These are phyloP conservation scores for Columba livia DNA, from an alignment of 2,113 vertebrate species.

Conservation along the genomic window DNA sequence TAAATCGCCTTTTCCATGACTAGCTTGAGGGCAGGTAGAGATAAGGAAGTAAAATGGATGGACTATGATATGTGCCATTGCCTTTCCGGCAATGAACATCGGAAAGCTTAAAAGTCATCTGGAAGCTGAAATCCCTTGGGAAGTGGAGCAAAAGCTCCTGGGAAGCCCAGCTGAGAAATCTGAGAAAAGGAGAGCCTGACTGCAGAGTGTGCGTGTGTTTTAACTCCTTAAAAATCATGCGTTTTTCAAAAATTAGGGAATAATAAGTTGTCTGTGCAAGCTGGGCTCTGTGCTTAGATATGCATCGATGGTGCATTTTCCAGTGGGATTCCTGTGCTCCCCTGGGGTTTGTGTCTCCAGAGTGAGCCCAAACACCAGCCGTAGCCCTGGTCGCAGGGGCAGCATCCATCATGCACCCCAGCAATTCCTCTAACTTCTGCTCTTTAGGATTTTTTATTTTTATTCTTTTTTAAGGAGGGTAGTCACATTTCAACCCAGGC, in stretches of 20 bases:
- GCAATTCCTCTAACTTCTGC: background rate
- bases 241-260: background rate
- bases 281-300: background rate
- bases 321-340: background rate
- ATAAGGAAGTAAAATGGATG: background rate
- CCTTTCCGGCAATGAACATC: background rate
- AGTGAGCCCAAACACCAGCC: background rate
- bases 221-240: background rate
- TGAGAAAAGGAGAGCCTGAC: background rate
- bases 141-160: background rate
- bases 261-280: background rate
- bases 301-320: background rate
- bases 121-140: background rate
- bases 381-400: background rate
- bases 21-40: background rate
- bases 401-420: background rate
- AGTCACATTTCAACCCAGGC: background rate
- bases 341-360: background rate
- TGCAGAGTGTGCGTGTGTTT: background rate
- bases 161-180: background rate
- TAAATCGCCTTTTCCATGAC: background rate
- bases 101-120: background rate
- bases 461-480: rapidly evolving
- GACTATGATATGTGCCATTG: too few species aligned
- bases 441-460: background rate